Evolutionary conservation across 1,140 invertebrate species (phyloP), one percentile per base, ranked within the genome.

Genomic region (Papilio dardanus): DNA sequence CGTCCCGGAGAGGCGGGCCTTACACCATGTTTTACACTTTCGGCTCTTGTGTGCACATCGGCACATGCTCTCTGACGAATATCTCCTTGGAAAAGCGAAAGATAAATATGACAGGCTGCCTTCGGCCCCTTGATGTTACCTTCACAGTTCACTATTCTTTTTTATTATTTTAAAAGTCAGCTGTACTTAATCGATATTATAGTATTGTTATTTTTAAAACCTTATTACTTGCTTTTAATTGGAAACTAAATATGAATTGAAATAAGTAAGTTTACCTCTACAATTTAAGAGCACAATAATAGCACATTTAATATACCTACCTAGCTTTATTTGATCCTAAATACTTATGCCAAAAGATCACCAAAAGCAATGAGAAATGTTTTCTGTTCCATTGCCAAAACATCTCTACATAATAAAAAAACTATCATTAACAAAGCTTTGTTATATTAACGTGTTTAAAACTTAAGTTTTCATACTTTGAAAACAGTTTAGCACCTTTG

Each of bases 21-120:
- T 84, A 87, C 88, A 88, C 82, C 80, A 74, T 86, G 86, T 86
- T 86, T 85, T 87, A 88, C 87, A 88, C 86, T 86, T 87, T 86
- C 81, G 79, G 79, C 74, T 79, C 76, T 58, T 82, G 80, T 83
- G 77, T 79, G 77, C 68, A 69, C 73, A 73, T 66, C 67, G 68
- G 19, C 68, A 50, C 30, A 66, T 30, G 37, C 69, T 80, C 77
- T 66, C 73, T 75, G 77, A 78, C 71, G 71, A 71, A 78, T 76
- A 69, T 76, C 75, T 71, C 42, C 62, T 31, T 69, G 76, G 69
- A 76, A 42, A 24, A 28, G 50, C 65, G 66, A 65, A 68, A 71
- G 37, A 67, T 74, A 54, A 66, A 46, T 54, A 75, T 68, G 66
- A 75, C 71, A 69, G 33, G 67, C 67, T 12, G 67, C 8, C 5